Conservation (phyloP, 1,140 invertebrate genomes). For the Orchestia grillus region DNA sequence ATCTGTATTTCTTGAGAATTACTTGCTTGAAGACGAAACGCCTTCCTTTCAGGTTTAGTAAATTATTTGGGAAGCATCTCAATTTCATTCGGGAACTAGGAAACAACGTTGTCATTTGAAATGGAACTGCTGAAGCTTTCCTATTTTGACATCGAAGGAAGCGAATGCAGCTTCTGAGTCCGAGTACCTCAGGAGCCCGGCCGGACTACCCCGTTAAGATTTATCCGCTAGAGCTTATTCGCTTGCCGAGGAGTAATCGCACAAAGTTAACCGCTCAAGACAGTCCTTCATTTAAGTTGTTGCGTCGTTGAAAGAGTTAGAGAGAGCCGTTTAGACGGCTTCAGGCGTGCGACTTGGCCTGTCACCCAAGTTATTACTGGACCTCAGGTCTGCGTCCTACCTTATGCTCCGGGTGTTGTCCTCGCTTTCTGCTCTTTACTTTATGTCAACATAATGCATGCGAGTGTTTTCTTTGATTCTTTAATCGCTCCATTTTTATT, state of each 20-base stretch:
- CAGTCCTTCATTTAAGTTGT: slow-evolving; percentile 1
- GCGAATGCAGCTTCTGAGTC: background rate
- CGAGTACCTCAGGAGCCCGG: background rate
- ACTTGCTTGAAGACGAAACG: background rate
- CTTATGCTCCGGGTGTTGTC: background rate
- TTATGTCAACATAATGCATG: background rate
- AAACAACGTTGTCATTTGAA: background rate
- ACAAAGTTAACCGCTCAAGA: background rate
- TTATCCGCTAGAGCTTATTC: background rate
- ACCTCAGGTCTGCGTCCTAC: background rate
- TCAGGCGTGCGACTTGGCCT: background rate
- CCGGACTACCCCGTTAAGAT: background rate
- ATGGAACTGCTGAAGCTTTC: background rate
- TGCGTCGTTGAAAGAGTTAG: background rate
- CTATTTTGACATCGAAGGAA: background rate
- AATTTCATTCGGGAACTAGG: no score
- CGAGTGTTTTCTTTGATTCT: background rate
- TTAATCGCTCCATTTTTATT: background rate
- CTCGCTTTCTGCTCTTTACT: background rate
- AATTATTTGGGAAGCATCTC: no score
- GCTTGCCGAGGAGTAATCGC: background rate
- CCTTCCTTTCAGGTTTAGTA: no score
- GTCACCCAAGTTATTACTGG: background rate
- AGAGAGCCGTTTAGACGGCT: background rate
- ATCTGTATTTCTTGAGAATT: background rate